A percentile compares a stretch with the other conserved stretches of the same genome.
Evolutionary conservation across 2,113 vertebrate genomes (phyloP).

Genomic region (Takifugu bimaculatus): DNA sequence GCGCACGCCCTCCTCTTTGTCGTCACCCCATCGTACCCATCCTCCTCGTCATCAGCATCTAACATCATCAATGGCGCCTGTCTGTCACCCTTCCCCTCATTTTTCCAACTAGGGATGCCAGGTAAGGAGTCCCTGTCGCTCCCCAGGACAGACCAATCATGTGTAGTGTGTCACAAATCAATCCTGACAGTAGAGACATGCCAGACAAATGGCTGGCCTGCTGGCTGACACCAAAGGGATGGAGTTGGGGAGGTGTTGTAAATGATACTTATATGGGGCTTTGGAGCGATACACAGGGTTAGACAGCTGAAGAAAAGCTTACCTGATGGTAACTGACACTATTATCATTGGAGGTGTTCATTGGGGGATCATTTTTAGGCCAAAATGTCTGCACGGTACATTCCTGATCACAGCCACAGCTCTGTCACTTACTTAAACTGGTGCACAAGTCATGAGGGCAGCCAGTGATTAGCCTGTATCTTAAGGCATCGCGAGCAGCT

Average conservation of each 20-base stretch:
- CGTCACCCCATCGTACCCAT: conserved; percentile 57
- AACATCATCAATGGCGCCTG: conserved; percentile 59
- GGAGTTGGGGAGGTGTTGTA: conserved; percentile 12
- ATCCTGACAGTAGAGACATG: conserved; percentile 14
- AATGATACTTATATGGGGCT: conserved; percentile 16
- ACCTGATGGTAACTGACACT: background rate
- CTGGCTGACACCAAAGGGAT: conserved; percentile 16
- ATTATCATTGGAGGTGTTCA: too few species aligned
- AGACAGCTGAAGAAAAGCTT: background rate
- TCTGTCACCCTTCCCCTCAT: conserved; percentile 45
- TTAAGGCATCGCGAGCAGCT: too few species aligned
- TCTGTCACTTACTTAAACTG: too few species aligned
- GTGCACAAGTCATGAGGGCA: too few species aligned
- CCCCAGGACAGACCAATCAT: conserved; percentile 39
- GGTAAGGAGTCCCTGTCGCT: conserved; percentile 66
- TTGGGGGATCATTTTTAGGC: too few species aligned
- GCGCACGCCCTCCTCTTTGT: conserved; percentile 41
- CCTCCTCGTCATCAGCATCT: conserved; percentile 66
- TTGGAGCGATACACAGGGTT: too few species aligned
- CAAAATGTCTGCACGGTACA: too few species aligned
- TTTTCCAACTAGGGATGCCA: conserved; percentile 27
- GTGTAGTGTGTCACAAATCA: conserved; percentile 42
- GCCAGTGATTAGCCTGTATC: too few species aligned
- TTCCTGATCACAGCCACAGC: too few species aligned
- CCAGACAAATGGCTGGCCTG: conserved; percentile 16